phyloP scores from a whole-genome alignment of 1,140 invertebrate genomes.

The Parasteatoda tepidariorum region DNA sequence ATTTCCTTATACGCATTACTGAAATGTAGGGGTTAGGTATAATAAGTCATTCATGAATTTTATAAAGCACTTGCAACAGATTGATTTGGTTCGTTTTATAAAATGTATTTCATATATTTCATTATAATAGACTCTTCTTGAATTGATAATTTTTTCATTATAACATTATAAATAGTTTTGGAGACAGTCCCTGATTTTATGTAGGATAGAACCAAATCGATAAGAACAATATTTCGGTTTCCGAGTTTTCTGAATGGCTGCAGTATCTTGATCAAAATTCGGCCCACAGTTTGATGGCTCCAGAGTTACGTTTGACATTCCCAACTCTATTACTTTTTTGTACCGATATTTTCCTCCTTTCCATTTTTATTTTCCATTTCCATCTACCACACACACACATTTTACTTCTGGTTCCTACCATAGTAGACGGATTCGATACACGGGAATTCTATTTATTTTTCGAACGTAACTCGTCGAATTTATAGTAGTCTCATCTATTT shows the following conservation, averaged over 20 bases:
- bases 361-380: constrained; percentile 12
- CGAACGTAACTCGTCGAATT: not conserved
- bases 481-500: not conserved
- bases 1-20: no score
- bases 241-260: constrained; percentile 50
- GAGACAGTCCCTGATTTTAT: constrained; percentile 15
- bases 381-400: constrained; percentile 41
- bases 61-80: no score
- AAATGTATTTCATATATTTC: no score
- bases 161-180: constrained; percentile 14
- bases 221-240: constrained; percentile 56
- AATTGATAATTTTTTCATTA: not conserved
- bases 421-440: constrained; percentile 9
- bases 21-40: no score
- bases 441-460: constrained; percentile 52
- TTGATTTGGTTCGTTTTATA: no score
- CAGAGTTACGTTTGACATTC: constrained; percentile 43
- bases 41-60: no score
- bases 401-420: constrained; percentile 36
- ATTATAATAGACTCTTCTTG: no score
- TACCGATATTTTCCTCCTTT: not conserved
- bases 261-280: constrained; percentile 56
- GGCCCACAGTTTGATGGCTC: constrained; percentile 50
- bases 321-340: constrained; percentile 54
- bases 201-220: constrained; percentile 20